Base-by-base conservation (phyloP, 2,888 invertebrate genomes). In the Stenodema calcarata region DNA sequence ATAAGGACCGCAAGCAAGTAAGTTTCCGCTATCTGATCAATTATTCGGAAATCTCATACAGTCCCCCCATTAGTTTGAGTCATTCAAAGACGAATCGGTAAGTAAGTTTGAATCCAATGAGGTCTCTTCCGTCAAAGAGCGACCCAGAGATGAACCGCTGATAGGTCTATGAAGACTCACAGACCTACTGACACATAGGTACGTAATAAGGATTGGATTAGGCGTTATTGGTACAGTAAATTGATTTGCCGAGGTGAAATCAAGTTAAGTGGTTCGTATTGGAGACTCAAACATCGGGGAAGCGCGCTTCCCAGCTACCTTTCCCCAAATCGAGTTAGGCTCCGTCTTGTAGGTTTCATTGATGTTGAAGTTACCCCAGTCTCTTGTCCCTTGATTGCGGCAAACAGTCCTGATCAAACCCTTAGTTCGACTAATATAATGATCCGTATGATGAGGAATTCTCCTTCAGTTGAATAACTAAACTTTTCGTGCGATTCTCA, bases 191-290 rank as follows among this genome's bases (percentile, higher is more conserved):
- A 41, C 73, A 73, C 73, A 73, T 16, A 30, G 1, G 16, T n/a
- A 16, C 27, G 16, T 70, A 82, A 82, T 70, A 47, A 82, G 54
- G 70, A 69, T 82, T 82, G 82, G 82, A 30, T 69, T 41, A 62
- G 69, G 69, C 62, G 62, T 69, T 82, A 82, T 82, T 69, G 82
- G 82, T 62, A 69, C 47, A 70, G 42, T 70, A 62, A 82, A 82
- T 82, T 82, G 82, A 82, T 69, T 82, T 62, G 80, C 62, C 42
- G 50, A 28, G 82, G 62, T 54, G 30, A 30, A 82, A 69, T 82
- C 70, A 35, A 82, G 69, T 82, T 69, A 69, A 42, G 27, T 30
- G 82, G 30, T 82, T 78, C 78, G 44, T 27, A 44, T 78, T 44
- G 78, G 47, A 44, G 78, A 75, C 35, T 41, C 73, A 75, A 75